These are phyloP conservation scores for Cichladusa arquata DNA, from an alignment of 2,113 vertebrate species.

Conservation along the genomic window DNA sequence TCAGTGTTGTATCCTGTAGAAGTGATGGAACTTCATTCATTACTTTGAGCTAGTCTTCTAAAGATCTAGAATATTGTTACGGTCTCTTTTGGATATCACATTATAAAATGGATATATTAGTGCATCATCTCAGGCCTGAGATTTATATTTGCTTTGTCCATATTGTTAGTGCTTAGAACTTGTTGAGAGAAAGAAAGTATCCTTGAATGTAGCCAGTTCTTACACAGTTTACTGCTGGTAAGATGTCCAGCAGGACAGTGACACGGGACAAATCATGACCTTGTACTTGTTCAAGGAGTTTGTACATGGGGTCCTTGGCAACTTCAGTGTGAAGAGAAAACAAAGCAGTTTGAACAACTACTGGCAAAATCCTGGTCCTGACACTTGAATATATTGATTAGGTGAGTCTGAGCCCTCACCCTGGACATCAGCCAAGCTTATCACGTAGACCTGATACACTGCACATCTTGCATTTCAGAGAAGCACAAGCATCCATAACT, in stretches of 20 bases:
- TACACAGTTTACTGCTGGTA: background rate
- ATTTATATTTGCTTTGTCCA: background rate
- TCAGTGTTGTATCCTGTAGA: background rate
- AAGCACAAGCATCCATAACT: background rate
- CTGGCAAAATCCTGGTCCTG: background rate
- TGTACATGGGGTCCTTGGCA: background rate
- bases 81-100: background rate
- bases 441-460: background rate
- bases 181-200: background rate
- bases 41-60: background rate
- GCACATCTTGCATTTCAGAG: background rate
- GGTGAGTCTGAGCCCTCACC: background rate
- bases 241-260: background rate
- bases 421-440: background rate
- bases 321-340: background rate
- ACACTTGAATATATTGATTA: background rate
- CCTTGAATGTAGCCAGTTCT: background rate
- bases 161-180: background rate
- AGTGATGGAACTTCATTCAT: background rate
- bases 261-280: background rate
- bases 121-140: rapidly evolving
- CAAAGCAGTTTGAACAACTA: background rate
- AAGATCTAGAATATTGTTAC: background rate
- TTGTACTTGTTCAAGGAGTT: background rate
- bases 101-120: background rate